Evolutionary conservation across 2,113 vertebrate genomes (phyloP).

Genomic region (Chlorodrepanis virens): DNA sequence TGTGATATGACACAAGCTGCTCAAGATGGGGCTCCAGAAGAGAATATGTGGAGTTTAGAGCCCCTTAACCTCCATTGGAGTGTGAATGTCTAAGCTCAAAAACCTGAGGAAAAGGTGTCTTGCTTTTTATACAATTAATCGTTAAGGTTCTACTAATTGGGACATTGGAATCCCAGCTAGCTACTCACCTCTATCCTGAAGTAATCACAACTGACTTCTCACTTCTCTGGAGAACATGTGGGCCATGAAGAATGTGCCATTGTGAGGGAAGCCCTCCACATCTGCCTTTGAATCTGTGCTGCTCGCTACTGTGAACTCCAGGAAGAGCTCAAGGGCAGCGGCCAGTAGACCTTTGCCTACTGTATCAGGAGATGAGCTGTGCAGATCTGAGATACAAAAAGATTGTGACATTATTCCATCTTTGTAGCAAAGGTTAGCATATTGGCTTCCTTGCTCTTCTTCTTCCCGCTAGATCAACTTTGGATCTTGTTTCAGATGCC

Average conservation of each 20-base stretch:
- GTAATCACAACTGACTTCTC: not conserved
- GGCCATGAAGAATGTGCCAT: not conserved
- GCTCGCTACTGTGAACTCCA: not conserved
- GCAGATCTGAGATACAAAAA: not conserved
- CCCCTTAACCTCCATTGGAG: not conserved
- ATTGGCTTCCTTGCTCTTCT: not conserved
- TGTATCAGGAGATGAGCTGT: accelerated
- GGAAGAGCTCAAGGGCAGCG: not conserved
- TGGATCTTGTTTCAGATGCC: not conserved
- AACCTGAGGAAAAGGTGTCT: accelerated
- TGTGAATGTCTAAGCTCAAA: not conserved
- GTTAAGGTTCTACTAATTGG: not conserved
- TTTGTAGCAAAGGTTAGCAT: not conserved
- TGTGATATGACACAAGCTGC: not conserved
- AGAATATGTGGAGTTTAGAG: not conserved
- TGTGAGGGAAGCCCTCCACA: not conserved
- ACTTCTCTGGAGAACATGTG: not conserved
- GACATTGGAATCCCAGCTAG: not conserved
- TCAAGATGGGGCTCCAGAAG: not conserved
- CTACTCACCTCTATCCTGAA: not conserved
- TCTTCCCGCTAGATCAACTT: not conserved
- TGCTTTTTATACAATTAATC: not conserved
- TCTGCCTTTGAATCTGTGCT: not conserved
- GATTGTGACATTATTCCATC: not conserved
- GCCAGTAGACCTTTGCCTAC: not conserved